These are phyloP conservation scores for Ochotona princeps DNA, from an alignment of 2,113 vertebrate species.

Conservation along the genomic window DNA sequence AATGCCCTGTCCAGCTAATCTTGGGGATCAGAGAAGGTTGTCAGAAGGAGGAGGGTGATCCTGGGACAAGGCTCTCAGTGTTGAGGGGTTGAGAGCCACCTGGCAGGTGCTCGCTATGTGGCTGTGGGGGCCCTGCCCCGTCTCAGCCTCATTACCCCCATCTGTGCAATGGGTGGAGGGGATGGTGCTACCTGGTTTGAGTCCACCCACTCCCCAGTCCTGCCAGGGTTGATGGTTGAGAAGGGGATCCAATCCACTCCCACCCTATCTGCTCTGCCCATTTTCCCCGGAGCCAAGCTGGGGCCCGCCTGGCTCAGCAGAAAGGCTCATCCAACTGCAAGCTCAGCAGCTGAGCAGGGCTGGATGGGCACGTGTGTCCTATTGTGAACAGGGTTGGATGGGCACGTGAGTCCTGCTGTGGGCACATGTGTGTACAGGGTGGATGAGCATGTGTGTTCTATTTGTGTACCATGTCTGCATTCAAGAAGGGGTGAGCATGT, in stretches of 20 bases:
- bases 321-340: conserved; percentile 54
- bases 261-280: neutral
- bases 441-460: too few species aligned
- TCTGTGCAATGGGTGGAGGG: neutral
- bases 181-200: neutral
- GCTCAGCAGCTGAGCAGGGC: conserved; percentile 54
- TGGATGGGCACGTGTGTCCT: neutral
- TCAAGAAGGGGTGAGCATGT: too few species aligned
- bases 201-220: neutral
- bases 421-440: too few species aligned
- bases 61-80: neutral
- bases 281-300: conserved; percentile 52
- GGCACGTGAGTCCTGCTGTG: too few species aligned
- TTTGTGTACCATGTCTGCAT: neutral
- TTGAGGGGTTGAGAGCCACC: neutral
- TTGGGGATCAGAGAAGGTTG: neutral
- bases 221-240: neutral
- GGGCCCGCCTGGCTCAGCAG: conserved; percentile 75
- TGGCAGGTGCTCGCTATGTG: neutral
- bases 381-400: neutral
- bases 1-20: neutral
- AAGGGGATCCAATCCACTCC: conserved; percentile 40
- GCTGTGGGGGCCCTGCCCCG: neutral
- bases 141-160: neutral
- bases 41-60: neutral